phyloP scores from a whole-genome alignment of 2,113 vertebrate species.

The Polyodon spathula region DNA sequence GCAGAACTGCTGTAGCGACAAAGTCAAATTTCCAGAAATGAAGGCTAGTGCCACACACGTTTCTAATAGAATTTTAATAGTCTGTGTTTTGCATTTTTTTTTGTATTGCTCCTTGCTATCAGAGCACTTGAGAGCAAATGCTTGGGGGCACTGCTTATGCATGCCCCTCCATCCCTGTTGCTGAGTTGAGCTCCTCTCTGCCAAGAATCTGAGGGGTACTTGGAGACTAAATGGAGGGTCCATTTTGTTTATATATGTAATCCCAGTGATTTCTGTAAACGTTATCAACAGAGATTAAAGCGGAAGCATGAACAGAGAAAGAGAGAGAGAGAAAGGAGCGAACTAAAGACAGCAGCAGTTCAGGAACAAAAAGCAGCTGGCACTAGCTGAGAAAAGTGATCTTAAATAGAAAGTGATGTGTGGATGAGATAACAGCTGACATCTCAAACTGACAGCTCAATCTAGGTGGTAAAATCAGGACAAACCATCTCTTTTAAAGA shows the following conservation, averaged over 20 bases:
- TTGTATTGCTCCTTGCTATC: too few species aligned
- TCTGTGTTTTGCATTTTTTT: too few species aligned
- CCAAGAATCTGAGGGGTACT: constrained; percentile 19
- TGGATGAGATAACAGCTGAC: constrained; percentile 28
- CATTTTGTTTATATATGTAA: not conserved
- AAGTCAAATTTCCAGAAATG: too few species aligned
- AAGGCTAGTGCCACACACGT: too few species aligned
- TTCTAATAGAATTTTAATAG: too few species aligned
- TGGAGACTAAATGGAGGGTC: constrained; percentile 17
- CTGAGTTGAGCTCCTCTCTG: constrained; percentile 15
- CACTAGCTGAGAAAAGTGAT: constrained; percentile 23
- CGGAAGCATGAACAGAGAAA: constrained; percentile 18
- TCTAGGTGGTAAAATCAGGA: constrained; percentile 29
- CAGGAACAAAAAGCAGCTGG: constrained; percentile 18
- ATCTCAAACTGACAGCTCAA: constrained; percentile 27
- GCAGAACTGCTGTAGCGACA: too few species aligned
- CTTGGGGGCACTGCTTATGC: constrained; percentile 23
- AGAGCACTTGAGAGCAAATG: constrained; percentile 17
- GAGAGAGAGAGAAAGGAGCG: not conserved
- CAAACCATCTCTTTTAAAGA: constrained; percentile 25
- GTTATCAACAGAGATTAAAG: constrained; percentile 23
- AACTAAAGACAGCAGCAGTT: constrained; percentile 10
- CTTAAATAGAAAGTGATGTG: constrained; percentile 26
- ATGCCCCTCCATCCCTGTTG: constrained; percentile 18
- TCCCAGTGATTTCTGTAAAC: constrained; percentile 9